Base-by-base conservation (phyloP, 2,797 vertebrate genomes). In the Bovichtus diacanthus region DNA sequence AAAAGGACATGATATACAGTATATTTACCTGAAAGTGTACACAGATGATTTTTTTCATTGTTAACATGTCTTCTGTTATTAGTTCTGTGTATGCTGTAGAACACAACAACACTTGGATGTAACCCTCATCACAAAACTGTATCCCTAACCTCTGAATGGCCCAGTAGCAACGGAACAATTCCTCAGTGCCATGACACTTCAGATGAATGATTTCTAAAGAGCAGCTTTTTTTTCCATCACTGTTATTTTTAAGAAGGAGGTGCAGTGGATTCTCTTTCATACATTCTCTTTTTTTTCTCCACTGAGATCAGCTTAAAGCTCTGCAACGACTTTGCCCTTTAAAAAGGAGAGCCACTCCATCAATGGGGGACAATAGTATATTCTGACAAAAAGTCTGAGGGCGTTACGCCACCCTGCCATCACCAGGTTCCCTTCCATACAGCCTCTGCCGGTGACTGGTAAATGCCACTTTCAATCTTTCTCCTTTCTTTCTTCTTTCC, bases 401-500 rank as follows among this genome's bases (percentile, higher is more conserved):
- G 88, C 81, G 82, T 93, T 86, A 87, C 88, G 65, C 84, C 86
- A 86, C 80, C 82, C 90, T 88, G 71, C 80, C 74, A 71, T 90
- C 89, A 81, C 88, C 80, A 76, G 83, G 75, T 88, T 76, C 71
- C 82, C 59, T 74, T 86, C 79, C 80, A 88, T 82, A 88, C 89
- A 86, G 86, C 82, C 83, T 81, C 80, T 73, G 82, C 81, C 58
- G 80, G 86, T 90, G 89, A 91, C 93, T 94, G 92, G 90, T 92
- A 94, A 94, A 93, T 93, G 92, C 92, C 93, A 94, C 91, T 93
- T 92, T 92, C 93, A 90, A 86, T 92, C 91, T 89, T 85, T 90
- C 82, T 49, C 87, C 68, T 92, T 91, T 90, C 83, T 79, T 75
- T 72, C 75, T 86, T 86, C 76, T 79, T 90, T 79, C 87, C 92